Evolutionary conservation across 2,888 invertebrate species (phyloP), one percentile per base, ranked within the genome.

Genomic region (Druceiella hillmani): DNA sequence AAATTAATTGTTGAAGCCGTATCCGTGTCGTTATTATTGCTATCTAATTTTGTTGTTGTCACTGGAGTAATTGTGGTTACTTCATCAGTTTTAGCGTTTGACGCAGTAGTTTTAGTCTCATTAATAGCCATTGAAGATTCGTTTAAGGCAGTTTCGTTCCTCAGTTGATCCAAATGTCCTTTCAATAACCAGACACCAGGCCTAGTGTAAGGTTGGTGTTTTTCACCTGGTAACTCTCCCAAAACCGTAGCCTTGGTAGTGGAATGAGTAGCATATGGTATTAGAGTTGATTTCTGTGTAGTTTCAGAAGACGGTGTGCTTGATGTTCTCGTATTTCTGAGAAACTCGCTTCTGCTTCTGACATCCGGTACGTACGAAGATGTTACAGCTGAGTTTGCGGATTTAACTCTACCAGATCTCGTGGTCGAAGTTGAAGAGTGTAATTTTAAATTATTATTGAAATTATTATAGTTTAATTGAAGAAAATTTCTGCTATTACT

Each of bases 181-280:
- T 62, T 68, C 2, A 69, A 48, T 24, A 64, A 47, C 3, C 68
- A 69, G 13, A 70, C 61, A 22, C 69, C 70, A n/a, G 70, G 70
- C 46, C 70, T 58, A 1, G 69, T 68, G 40, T 69, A 70, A 9
- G 69, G 69, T 45, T 67, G 64, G 26, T 61, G 63, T 41, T 57
- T 64, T 28, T 58, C 58, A 33, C 55, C 56, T 7, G 48, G 20
- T 11, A 53, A 51, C 16, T 55, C 59, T 1, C 59, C 55, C 37
- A 64, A 66, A 41, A 61, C 59, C 43, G 62, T 68, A n/a, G n/a
- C n/a, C n/a, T n/a, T n/a, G n/a, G n/a, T n/a, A n/a, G n/a, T n/a
- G n/a, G n/a, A n/a, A n/a, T n/a, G n/a, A n/a, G n/a, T n/a, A 1
- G 62, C 66, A 44, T 70, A 69, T 10, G 69, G 65, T n/a, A 67